Base-by-base conservation (phyloP, 2,888 invertebrate genomes). In the Chymomyza procnemis region DNA sequence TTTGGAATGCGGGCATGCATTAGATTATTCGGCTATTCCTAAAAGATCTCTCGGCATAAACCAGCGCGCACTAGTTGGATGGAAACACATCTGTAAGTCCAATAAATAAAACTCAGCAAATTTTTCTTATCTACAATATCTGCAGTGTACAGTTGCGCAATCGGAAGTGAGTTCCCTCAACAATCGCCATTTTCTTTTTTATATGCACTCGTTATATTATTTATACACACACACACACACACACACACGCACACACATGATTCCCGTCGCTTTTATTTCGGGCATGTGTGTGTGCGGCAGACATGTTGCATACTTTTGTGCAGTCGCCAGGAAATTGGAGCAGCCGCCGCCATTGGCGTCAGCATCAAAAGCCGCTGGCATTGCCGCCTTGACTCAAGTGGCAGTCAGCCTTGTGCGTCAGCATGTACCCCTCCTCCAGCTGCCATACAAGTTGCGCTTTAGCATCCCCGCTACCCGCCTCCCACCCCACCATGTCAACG, bases 151-250 rank as follows among this genome's bases (percentile, higher is more conserved):
- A 30, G 3, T 3, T 4, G 30, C 30, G 30, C 30, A 30, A n/a
- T n/a, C n/a, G n/a, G n/a, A n/a, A n/a, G n/a, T n/a, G n/a, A n/a
- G n/a, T n/a, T n/a, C n/a, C n/a, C n/a, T n/a, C n/a, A n/a, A n/a
- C n/a, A n/a, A n/a, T n/a, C n/a, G n/a, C n/a, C n/a, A 76, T 68
- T 67, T 76, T 78, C 69, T 79, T 68, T 80, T 80, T 81, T 82
- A 80, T 80, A 80, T 85, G 82, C 82, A 79, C 74, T 82, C 82
- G 82, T 82, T 85, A 82, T 76, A 69, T 64, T 67, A 72, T 72
- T 72, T 69, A 52, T 64, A 54, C 54, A 21, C 46, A 50, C 48
- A 48, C 12, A 34, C 5, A 34, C 6, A 41, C 6, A 41, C 12
- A 14, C 6, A 41, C 34, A 12, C 12, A 12, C 50, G 16, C 16